Base-by-base conservation (phyloP, 1,140 invertebrate genomes). In the Drosophila cardini region DNA sequence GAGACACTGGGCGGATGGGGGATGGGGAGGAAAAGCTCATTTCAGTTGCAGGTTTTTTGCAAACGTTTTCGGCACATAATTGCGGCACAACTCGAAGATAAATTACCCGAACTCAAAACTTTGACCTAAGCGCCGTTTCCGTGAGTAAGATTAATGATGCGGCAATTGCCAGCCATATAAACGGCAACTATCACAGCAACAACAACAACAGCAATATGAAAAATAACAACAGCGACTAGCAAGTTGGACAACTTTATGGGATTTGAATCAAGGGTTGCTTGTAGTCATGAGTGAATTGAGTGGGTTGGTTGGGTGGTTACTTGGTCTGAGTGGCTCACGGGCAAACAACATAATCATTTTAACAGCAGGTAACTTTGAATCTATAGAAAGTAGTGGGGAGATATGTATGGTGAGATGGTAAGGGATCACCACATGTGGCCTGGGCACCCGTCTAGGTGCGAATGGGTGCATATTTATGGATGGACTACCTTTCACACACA, bases 141-240 rank as follows among this genome's bases (percentile, higher is more conserved):
- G 72, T 87, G 83, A 87, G 84, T 83, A 87, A 87, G 83, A 87
- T 87, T 87, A 87, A 87, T 87, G 83, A 87, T 87, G 82, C 83
- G 82, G 83, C 82, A 86, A 86, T 86, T 87, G 83, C 83, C 83
- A 83, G 68, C 78, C 80, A 73, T 63, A 76, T 82, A 82, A 87
- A 86, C 65, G 72, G 72, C 62, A 86, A 83, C 83, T 86, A 86
- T 86, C 82, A 79, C 79, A 78, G 83, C 81, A 77, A 60, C 43
- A 68, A 43, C 60, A 83, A 67, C 71, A 75, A 34, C 75, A 70
- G 60, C 80, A 76, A 16, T 53, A 60, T 38, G 56, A 36, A 10
- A 8, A 36, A 36, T 10, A 80, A 45, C 78, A 43, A 43, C 40
- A 76, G 36, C 78, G 76, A 50, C 72, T 13, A 68, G 63, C 81